Evolutionary conservation across 2,888 invertebrate genomes (phyloP).

Genomic region (Cetonia aurata): DNA sequence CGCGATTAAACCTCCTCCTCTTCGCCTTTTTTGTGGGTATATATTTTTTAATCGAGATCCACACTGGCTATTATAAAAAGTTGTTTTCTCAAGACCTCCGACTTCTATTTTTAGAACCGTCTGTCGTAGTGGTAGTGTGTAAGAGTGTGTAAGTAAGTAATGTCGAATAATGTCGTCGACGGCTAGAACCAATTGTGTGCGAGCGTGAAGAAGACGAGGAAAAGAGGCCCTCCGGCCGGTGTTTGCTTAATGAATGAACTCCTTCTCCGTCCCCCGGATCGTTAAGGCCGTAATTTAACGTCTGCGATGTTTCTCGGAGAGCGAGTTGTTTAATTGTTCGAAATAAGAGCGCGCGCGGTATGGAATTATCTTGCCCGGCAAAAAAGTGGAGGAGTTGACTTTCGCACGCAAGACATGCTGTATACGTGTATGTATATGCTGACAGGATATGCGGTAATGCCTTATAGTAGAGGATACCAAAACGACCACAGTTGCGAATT

Average conservation of each 20-base stretch:
- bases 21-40: neutral
- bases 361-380: neutral
- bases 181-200: neutral
- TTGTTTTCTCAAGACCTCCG: conserved; percentile 31
- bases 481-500: neutral
- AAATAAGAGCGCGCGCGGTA: conserved; percentile 11
- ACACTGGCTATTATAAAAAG: conserved; percentile 12
- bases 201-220: neutral
- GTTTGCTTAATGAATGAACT: conserved; percentile 25
- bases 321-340: conserved; percentile 29
- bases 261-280: conserved; percentile 10
- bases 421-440: no score
- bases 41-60: conserved; percentile 15
- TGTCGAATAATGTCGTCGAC: conserved; percentile 4
- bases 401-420: conserved; percentile 10
- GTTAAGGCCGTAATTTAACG: conserved; percentile 32
- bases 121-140: conserved; percentile 13
- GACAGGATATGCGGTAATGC: conserved; percentile 33
- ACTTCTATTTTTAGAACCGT: conserved; percentile 40
- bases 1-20: conserved; percentile 15
- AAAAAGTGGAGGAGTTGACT: conserved; percentile 7
- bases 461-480: conserved; percentile 9
- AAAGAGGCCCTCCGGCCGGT: conserved; percentile 4
- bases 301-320: conserved; percentile 18
- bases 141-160: no score